Evolutionary conservation across 92 coral and sea anemone genomes (phyloP).

Genomic region (Zoanthus sociatus): DNA sequence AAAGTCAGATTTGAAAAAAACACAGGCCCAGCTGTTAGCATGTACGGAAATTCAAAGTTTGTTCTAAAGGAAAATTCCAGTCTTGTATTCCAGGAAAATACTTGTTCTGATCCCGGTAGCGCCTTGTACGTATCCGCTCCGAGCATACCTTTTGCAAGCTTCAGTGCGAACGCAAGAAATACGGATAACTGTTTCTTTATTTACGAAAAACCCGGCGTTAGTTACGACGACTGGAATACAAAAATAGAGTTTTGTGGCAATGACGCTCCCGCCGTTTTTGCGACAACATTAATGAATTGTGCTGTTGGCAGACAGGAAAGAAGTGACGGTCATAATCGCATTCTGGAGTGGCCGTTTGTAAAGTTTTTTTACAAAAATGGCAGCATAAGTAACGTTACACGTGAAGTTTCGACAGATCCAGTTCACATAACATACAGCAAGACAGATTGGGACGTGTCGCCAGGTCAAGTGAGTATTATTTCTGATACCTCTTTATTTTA

Average conservation of each 20-base stretch:
- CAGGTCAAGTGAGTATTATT: slow-evolving; percentile 59
- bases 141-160: slow-evolving; percentile 79
- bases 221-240: slow-evolving; percentile 68
- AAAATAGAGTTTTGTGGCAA: slow-evolving; percentile 75
- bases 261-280: slow-evolving; percentile 73
- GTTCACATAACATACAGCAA: slow-evolving; percentile 54
- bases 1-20: slow-evolving; percentile 66
- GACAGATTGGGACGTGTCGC: slow-evolving; percentile 82
- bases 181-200: slow-evolving; percentile 79
- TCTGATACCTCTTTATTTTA: no score
- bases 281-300: slow-evolving; percentile 83
- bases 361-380: slow-evolving; percentile 50
- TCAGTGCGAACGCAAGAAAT: slow-evolving; percentile 61
- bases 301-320: slow-evolving; percentile 59
- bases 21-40: slow-evolving; percentile 87
- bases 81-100: slow-evolving; percentile 68
- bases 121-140: slow-evolving; percentile 84
- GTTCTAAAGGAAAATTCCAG: slow-evolving; percentile 58
- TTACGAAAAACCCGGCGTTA: slow-evolving; percentile 38
- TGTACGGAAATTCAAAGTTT: slow-evolving; percentile 80
- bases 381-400: slow-evolving; percentile 33
- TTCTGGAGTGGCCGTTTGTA: slow-evolving; percentile 76
- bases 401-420: slow-evolving; percentile 83
- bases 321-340: slow-evolving; percentile 47
- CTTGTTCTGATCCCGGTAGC: slow-evolving; percentile 77